Conservation (phyloP, 2,797 vertebrate species). For the Gymnothorax reevesii region DNA sequence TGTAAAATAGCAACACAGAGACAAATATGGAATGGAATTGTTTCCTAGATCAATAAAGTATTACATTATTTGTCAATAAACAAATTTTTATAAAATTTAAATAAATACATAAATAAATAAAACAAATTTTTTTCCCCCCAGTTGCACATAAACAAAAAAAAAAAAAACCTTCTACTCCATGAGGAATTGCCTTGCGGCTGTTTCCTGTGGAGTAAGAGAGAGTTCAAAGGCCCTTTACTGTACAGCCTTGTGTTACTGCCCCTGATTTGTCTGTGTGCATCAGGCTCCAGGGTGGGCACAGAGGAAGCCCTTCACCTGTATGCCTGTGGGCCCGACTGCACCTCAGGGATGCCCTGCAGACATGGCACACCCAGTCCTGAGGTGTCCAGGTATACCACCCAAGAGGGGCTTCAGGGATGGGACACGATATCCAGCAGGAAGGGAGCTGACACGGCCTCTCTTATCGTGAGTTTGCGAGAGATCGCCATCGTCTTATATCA, state of each 20-base stretch:
- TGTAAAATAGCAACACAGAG: background rate
- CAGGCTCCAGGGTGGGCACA: conserved; percentile 86
- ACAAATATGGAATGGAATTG: background rate
- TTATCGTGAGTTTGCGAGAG: conserved; percentile 80
- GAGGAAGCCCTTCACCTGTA: conserved; percentile 95
- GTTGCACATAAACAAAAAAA: background rate
- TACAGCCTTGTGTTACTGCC: too few relatives aligned
- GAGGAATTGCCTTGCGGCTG: background rate
- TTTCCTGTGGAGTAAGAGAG: background rate
- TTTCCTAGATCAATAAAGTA: background rate
- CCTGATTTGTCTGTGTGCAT: conserved; percentile 8
- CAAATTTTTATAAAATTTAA: too few relatives aligned
- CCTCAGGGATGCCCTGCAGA: conserved; percentile 94
- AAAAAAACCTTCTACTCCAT: background rate
- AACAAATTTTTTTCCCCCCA: background rate
- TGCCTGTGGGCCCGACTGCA: conserved; percentile 88
- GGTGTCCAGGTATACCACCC: conserved; percentile 86
- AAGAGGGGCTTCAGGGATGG: conserved; percentile 86
- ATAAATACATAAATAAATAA: too few relatives aligned
- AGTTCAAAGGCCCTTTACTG: background rate
- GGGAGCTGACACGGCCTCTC: conserved; percentile 79
- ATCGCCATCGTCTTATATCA: background rate
- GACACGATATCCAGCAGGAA: conserved; percentile 86
- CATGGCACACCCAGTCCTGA: conserved; percentile 79
- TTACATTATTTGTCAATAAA: background rate